These are phyloP conservation scores for Chitala chitala DNA, from an alignment of 2,113 vertebrate species.

Conservation along the genomic window DNA sequence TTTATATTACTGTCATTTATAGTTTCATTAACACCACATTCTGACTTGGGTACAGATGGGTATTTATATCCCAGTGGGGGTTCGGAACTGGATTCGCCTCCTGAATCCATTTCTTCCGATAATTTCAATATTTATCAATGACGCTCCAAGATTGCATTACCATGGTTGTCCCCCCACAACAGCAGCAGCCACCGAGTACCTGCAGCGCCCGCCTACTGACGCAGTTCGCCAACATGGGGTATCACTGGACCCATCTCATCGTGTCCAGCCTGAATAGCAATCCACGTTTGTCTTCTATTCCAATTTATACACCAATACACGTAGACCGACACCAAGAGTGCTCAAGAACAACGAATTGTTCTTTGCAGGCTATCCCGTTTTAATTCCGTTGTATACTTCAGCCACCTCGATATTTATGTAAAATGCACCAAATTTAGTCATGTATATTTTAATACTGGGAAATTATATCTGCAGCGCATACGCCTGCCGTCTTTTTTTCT, in stretches of 20 bases:
- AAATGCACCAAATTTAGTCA: constrained; percentile 10
- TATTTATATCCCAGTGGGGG: constrained; percentile 35
- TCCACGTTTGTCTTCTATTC: not conserved
- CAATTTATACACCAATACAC: not conserved
- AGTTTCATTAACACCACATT: constrained; percentile 40
- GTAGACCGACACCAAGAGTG: not conserved
- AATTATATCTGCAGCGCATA: too few species aligned
- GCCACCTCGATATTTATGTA: not conserved
- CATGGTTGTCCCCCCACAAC: constrained; percentile 55
- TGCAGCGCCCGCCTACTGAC: constrained; percentile 59
- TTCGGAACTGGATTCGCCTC: constrained; percentile 30
- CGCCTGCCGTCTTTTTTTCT: too few species aligned
- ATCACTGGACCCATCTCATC: constrained; percentile 39
- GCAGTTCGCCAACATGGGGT: constrained; percentile 52
- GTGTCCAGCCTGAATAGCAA: constrained; percentile 39
- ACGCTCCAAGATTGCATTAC: constrained; percentile 50
- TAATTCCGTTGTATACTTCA: not conserved
- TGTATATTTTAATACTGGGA: too few species aligned
- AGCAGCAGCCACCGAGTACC: constrained; percentile 45
- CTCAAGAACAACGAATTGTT: not conserved
- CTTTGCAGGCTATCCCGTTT: not conserved
- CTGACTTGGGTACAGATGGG: constrained; percentile 44
- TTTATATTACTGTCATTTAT: constrained; percentile 40
- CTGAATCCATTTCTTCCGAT: constrained; percentile 51
- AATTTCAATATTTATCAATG: constrained; percentile 44